Percentiles rank a stretch among this genome's conserved stretches.
phyloP scores from a whole-genome alignment of 2,888 invertebrate species.

The Lutraria lutraria region DNA sequence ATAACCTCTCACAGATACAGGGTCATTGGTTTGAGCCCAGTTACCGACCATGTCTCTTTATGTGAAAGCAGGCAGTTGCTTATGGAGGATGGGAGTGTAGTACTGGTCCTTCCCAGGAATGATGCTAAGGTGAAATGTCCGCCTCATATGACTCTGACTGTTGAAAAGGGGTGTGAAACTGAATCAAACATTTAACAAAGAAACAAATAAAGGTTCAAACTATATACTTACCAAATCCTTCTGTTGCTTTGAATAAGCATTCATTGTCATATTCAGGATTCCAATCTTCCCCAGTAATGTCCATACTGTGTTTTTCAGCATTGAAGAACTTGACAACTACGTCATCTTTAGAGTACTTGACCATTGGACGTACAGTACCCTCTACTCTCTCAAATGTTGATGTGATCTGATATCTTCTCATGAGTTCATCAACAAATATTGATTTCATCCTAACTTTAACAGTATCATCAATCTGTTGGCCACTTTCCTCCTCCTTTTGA shows the following conservation, averaged over 20 bases:
- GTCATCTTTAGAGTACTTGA: conserved; percentile 76
- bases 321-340: conserved; percentile 54
- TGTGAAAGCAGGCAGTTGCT: no score
- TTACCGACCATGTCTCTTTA: no score
- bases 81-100: no score
- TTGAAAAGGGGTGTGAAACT: no score
- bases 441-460: conserved; percentile 76
- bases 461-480: conserved; percentile 62
- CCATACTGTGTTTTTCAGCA: conserved; percentile 41
- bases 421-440: conserved; percentile 80
- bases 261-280: conserved; percentile 80
- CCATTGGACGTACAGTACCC: conserved; percentile 80
- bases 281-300: conserved; percentile 76
- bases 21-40: no score
- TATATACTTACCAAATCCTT: conserved; percentile 81
- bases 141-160: no score
- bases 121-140: no score
- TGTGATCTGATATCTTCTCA: conserved; percentile 78
- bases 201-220: background rate
- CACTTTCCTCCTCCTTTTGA: background rate
- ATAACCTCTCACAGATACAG: no score
- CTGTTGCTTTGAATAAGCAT: conserved; percentile 82
- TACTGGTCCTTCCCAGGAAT: no score
- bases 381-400: conserved; percentile 84
- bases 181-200: no score